A percentile compares a stretch with the other conserved stretches of the same genome.
phyloP scores from a whole-genome alignment of 2,797 vertebrate genomes.

The Sebastes steindachneri region DNA sequence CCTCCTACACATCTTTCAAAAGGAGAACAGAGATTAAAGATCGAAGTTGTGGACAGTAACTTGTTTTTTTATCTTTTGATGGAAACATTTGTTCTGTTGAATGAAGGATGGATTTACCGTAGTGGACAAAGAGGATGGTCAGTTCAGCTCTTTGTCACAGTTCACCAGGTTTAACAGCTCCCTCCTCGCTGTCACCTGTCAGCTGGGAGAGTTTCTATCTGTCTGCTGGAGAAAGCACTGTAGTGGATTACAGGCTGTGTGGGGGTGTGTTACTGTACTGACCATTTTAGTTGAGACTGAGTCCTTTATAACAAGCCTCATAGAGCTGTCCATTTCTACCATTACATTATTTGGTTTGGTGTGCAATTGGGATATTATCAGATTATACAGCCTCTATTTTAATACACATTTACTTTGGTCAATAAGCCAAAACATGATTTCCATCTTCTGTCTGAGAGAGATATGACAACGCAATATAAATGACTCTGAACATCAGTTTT shows the following conservation, averaged over 20 bases:
- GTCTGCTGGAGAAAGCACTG: slow-evolving; percentile 7
- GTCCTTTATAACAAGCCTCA: not conserved
- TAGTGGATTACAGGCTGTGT: slow-evolving; percentile 10
- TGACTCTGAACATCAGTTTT: not conserved
- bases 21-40: not conserved
- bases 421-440: not conserved
- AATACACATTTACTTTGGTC: not conserved
- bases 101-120: not conserved
- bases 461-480: not conserved
- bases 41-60: not conserved
- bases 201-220: slow-evolving; percentile 2
- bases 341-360: not conserved
- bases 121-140: slow-evolving; percentile 17
- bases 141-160: slow-evolving; percentile 12
- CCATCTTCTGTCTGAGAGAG: not conserved
- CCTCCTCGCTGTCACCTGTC: slow-evolving; percentile 2
- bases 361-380: not conserved
- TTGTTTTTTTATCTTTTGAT: not conserved
- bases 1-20: not conserved
- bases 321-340: not conserved
- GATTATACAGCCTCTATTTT: not conserved
- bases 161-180: slow-evolving; percentile 15
- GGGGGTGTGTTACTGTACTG: not conserved
- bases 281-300: not conserved
- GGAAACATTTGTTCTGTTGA: not conserved